Conservation (phyloP, 2,113 vertebrate genomes). For the Pelobates fuscus region DNA sequence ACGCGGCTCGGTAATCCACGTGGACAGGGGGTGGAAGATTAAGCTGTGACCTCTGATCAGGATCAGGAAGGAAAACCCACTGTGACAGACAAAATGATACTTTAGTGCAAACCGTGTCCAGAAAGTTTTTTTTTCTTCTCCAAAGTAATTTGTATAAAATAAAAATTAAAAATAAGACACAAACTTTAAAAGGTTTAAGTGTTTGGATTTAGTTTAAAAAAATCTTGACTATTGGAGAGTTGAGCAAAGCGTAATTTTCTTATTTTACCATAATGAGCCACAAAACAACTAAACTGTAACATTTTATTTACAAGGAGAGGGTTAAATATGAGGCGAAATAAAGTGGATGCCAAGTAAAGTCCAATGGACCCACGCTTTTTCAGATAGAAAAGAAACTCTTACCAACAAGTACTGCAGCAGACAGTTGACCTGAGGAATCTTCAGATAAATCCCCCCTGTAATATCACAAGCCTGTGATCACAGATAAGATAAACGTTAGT, state of each 20-base stretch:
- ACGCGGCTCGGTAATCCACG: conserved; percentile 94
- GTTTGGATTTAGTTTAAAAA: too few species aligned
- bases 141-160: too few species aligned
- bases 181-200: not conserved
- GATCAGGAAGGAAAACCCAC: conserved; percentile 96
- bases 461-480: conserved; percentile 91
- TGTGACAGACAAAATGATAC: conserved; percentile 55
- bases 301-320: too few species aligned
- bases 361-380: too few species aligned
- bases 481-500: conserved; percentile 49
- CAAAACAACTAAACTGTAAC: too few species aligned
- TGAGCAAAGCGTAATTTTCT: too few species aligned
- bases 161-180: not conserved
- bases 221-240: too few species aligned
- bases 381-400: conserved; percentile 54
- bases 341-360: too few species aligned
- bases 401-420: conserved; percentile 94
- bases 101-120: not conserved
- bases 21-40: conserved; percentile 87
- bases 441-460: conserved; percentile 92
- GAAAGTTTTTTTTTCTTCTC: too few species aligned
- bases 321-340: too few species aligned
- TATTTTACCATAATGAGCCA: too few species aligned
- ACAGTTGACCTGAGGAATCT: conserved; percentile 86
- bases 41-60: conserved; percentile 87